phyloP scores from a whole-genome alignment of 2,888 invertebrate genomes.

The Thereva nobilitata region DNA sequence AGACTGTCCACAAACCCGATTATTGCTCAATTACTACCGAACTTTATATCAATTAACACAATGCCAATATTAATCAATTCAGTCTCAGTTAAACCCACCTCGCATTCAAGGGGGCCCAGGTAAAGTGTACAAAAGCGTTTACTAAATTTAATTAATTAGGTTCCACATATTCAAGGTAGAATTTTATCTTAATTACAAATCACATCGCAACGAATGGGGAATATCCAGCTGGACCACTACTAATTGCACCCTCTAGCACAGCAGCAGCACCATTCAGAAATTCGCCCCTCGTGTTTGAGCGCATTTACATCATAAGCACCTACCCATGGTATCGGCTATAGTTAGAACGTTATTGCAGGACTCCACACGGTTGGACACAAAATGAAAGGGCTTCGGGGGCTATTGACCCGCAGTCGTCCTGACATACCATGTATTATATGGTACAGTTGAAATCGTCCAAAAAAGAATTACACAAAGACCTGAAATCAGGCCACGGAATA shows the following conservation, averaged over 20 bases:
- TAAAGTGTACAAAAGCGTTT: conserved; percentile 1
- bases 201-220: background rate
- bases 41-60: no score
- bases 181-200: conserved; percentile 35
- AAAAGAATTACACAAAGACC: no score
- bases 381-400: conserved; percentile 8
- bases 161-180: background rate
- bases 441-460: no score
- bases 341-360: background rate
- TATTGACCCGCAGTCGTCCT: no score
- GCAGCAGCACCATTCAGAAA: background rate
- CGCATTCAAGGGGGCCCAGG: no score
- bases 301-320: conserved; percentile 24
- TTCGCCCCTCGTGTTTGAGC: no score
- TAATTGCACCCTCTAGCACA: conserved; percentile 3
- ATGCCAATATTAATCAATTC: no score
- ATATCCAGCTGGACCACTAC: background rate
- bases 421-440: no score
- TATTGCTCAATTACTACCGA: no score
- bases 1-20: no score
- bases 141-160: conserved; percentile 21
- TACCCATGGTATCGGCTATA: conserved; percentile 10
- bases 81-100: no score
- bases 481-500: no score
- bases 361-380: conserved; percentile 1